These are phyloP conservation scores for Nasonia longicornis DNA, from an alignment of 1,140 invertebrate species.

Conservation along the genomic window DNA sequence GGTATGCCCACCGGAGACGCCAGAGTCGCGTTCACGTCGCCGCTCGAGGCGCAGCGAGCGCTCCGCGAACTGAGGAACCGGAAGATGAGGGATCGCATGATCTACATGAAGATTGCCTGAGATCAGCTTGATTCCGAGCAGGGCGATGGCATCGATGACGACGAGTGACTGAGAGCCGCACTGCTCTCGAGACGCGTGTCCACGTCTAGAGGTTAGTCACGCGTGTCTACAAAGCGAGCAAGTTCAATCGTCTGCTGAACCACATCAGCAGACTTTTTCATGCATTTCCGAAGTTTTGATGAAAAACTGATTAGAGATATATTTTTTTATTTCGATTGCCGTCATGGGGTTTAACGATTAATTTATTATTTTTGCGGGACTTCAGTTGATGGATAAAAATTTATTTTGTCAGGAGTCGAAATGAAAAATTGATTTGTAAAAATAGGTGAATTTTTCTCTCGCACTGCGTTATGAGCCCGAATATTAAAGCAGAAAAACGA, in stretches of 20 bases:
- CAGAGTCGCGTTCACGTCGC: constrained; percentile 82
- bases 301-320: not conserved
- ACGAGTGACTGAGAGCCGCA: not conserved
- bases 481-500: no score
- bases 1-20: constrained; percentile 91
- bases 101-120: constrained; percentile 70
- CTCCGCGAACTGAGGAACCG: constrained; percentile 72
- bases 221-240: not conserved
- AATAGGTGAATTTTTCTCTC: no score
- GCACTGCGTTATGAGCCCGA: no score
- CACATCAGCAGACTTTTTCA: not conserved
- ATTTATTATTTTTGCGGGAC: not conserved
- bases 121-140: not conserved
- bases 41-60: constrained; percentile 81
- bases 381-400: not conserved
- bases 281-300: not conserved
- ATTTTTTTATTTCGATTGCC: not conserved
- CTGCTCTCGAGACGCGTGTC: not conserved
- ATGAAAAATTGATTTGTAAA: no score
- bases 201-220: not conserved
- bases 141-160: not conserved
- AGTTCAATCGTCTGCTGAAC: not conserved
- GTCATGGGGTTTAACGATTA: not conserved
- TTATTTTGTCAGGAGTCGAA: no score
- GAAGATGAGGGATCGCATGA: constrained; percentile 72